Base-by-base conservation (phyloP, 1,140 invertebrate species). In the Drosophila tropicalis region DNA sequence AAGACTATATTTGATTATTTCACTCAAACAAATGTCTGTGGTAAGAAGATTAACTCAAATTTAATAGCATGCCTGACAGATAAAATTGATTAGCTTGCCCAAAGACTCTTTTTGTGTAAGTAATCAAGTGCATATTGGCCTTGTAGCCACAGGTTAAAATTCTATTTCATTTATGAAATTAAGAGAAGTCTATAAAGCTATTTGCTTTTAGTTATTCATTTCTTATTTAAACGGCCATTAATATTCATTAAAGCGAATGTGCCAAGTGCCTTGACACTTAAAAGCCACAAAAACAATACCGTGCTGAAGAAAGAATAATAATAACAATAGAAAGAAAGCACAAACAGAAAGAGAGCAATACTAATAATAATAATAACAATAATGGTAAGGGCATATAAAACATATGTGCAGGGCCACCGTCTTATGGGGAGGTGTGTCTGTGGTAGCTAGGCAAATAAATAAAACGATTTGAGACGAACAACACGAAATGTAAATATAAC, bases 381-480 rank as follows among this genome's bases (percentile, higher is more conserved):
- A 86, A 82, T 60, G 68, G 41, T 44, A 63, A 25, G 9, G 57
- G 61, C 76, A 56, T 80, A 76, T 74, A 65, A 80, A 87, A 71
- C 84, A 89, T 89, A 80, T 86, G 82, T 70, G 72, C 47, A 55
- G 40, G 7, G 3, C 13, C 9, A 47, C 12, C 12, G 12, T 29
- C n/a, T 17, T 25, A 12, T 17, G 9, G 34, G 25, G 10, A 7
- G 10, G 0, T 3, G 44, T 22, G 25, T 13, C 47, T 39, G 55
- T 15, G 55, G 17, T 39, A 44, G 39, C 12, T 40, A 39, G 70
- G 77, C 74, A 87, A 81, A 81, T 81, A 87, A 89, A 89, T 89
- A 87, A 87, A 87, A 80, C 83, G 83, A 89, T 87, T 87, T 77
- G 51, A 61, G 76, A 60, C 56, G 64, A 67, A 57, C 56, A 70